Base-by-base conservation (phyloP, 2,888 invertebrate species). In the Agapetus fuscipes region DNA sequence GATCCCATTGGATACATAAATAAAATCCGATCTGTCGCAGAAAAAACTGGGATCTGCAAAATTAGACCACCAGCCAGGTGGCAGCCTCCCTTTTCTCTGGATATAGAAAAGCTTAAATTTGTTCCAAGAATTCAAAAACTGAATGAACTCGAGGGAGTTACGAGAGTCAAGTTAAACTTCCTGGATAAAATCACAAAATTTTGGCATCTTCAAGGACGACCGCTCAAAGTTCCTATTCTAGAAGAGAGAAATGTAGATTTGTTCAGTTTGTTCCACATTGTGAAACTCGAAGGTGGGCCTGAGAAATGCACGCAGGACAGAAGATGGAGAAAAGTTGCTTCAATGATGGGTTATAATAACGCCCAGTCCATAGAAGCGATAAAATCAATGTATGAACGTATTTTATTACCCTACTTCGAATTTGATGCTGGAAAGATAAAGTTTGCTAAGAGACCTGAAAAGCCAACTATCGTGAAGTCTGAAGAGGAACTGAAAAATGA, bases 51-150 rank as follows among this genome's bases (percentile, higher is more conserved):
- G 45, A 81, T 85, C 47, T 80, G 83, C 56, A 83, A 82, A 70
- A 83, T 85, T 53, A 76, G 75, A 52, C 84, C 84, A 37, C 84
- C 84, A 37, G 60, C 74, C 55, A 72, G 76, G 49, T 85, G 83
- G 81, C 78, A 80, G 54, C 83, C 84, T 50, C 83, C 84, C 34
- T 85, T 85, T 72, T 81, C 80, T 30, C 75, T 85, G 50, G 78
- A 85, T 62, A 76, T 80, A 38, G 79, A 82, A 54, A 69, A 67
- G 60, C 60, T 71, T 53, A 68, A 66, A 57, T 71, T 71, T 53
- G 65, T 66, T 46, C 70, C 70, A 53, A 63, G 71, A 50, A 69
- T 70, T 54, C 69, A 70, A 54, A 68, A 69, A 60, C 60, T 70
- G 24, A 70, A 69, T 50, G 71, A 71, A 53, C 60, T 75, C 51